A percentile compares a stretch with the other conserved stretches of the same genome.
Conservation (phyloP, 2,888 invertebrate species). For the Meloe dianella region DNA sequence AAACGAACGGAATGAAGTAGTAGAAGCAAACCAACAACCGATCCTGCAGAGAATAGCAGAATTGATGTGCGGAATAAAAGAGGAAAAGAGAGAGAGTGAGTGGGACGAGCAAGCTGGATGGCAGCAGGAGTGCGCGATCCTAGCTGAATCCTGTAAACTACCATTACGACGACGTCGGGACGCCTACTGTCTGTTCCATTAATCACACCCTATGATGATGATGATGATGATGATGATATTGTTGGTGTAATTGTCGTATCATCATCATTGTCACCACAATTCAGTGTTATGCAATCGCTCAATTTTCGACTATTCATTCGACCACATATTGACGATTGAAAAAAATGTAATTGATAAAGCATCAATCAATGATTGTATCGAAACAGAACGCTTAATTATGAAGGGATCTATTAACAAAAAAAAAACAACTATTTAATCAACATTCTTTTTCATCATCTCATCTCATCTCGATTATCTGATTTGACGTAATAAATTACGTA, state of each 20-base stretch:
- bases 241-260: background rate
- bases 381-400: background rate
- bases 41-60: constrained; percentile 19
- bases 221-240: background rate
- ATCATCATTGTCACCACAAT: background rate
- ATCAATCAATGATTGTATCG: constrained; percentile 10
- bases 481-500: background rate
- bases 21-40: constrained; percentile 17
- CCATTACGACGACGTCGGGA: constrained; percentile 8
- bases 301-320: background rate
- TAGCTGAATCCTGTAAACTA: constrained; percentile 23
- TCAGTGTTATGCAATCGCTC: no score
- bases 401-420: background rate
- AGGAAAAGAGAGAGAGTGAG: constrained; percentile 13
- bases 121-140: constrained; percentile 28
- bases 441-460: background rate
- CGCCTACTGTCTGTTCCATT: constrained; percentile 8
- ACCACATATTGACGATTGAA: background rate
- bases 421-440: background rate
- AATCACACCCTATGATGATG: constrained; percentile 8
- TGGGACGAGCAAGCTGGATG: background rate
- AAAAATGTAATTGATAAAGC: background rate
- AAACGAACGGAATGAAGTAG: background rate
- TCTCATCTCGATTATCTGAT: background rate
- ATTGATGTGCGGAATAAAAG: constrained; percentile 20